Conservation (phyloP, 2,113 vertebrate species). For the Antidorcas marsupialis region DNA sequence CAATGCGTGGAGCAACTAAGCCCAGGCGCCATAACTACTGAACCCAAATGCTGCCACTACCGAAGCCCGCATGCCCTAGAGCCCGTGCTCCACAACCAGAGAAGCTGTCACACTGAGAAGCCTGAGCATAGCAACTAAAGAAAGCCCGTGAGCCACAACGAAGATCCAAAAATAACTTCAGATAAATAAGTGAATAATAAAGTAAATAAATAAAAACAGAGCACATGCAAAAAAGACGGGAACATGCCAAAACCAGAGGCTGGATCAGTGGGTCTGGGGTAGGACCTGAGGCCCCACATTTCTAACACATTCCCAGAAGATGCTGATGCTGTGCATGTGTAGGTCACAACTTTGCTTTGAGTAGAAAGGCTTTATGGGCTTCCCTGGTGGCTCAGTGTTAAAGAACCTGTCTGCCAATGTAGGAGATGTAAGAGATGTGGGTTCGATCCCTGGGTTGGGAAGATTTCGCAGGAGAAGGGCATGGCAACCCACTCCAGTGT, state of each 20-base stretch:
- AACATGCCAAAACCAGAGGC: not conserved
- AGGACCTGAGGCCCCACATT: not conserved
- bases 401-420: not conserved
- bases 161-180: not conserved
- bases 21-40: not conserved
- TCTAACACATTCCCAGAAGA: not conserved
- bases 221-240: fast-evolving
- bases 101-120: not conserved
- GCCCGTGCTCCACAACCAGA: not conserved
- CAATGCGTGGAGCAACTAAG: not conserved
- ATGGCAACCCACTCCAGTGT: not conserved
- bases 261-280: not conserved
- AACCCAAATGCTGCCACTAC: not conserved
- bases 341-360: not conserved
- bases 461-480: not conserved
- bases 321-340: not conserved
- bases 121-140: not conserved
- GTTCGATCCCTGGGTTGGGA: fast-evolving
- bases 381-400: not conserved
- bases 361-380: not conserved
- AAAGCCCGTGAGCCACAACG: not conserved
- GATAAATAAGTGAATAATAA: not conserved
- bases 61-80: fast-evolving
- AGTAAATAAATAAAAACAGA: not conserved
- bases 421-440: not conserved